Evolutionary conservation across 2,888 invertebrate genomes (phyloP), one percentile per base, ranked within the genome.

Genomic region (Mellilla xanthometata): DNA sequence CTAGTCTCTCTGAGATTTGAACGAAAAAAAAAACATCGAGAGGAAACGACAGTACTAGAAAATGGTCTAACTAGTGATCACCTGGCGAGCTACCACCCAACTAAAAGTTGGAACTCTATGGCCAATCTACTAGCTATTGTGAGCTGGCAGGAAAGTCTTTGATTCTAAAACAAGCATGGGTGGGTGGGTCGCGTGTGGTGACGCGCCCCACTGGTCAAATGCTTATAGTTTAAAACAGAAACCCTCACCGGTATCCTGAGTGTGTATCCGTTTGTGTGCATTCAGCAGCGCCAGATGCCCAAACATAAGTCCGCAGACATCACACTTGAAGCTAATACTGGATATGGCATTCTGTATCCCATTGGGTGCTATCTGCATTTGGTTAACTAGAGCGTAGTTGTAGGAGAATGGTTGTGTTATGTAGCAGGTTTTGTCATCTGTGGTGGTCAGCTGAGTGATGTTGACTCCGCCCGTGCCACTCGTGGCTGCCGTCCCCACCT

Each of bases 241-340:
- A n/a, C n/a, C n/a, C 22, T 39, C 82, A 76, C 91, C 91, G 62
- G 90, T 81, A 57, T 91, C 92, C 60, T 92, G 92, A 47, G 93
- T 93, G 72, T 95, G 95, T 68, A 95, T 93, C 58, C 95, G 92
- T 84, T 96, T 96, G 78, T 96, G 96, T 67, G 96, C 95, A 82
- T 95, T 96, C n/a, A 96, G 83, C 45, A 96, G 78, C 32, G 95
- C 93, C 54, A 96, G 90, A 72, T 96, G 96, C 0, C 95, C 94
- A 76, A 96, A 96, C 91, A 95, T 95, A 49, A 96, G 87, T 30
- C 96, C 96, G 69, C 96, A 96, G 5, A 96, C 94, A 78, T 96
- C 96, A 81, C 96, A 96, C 81, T 96, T 96, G 76, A 95, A 96
- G 60, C 95, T 95, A 13, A 96, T 95, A 70, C 95, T 95, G 9